Evolutionary conservation across 2,888 invertebrate genomes (phyloP), one percentile per base, ranked within the genome.

Genomic region (Epirrhoe tristata): DNA sequence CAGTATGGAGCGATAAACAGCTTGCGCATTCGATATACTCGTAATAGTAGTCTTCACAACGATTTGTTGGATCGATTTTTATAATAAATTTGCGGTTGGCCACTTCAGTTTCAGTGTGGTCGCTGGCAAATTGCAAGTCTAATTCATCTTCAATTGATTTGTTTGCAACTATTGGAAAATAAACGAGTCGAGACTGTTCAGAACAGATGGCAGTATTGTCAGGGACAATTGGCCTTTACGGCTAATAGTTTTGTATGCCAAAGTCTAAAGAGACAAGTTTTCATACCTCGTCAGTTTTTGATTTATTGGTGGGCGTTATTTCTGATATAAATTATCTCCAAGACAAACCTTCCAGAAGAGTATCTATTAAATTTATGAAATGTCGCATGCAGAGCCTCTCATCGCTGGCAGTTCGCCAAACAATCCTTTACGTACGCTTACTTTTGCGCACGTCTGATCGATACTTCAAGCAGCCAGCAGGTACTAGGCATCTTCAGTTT

Each of bases 151-250:
- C 16, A 54, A 58, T 54, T 48, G 48, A 52, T 16, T 55, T 58
- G 52, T 59, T 69, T 63, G 63, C 58, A 68, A 36, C 43, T 58
- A 34, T 61, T 39, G 43, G 64, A 53, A 59, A 46, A 51, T 36
- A 36, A 46, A 48, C 58, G 63, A 65, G 71, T 66, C 63, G 71
- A 71, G 74, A 74, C 71, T 74, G 70, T 55, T 64, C n/a, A 58
- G 60, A 63, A 60, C 62, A 62, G 65, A 58, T 64, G 74, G 64
- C 76, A 43, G 74, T 74, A 73, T 72, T 75, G 81, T 84, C 83
- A 86, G 86, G 84, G 85, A 75, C 80, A 83, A 89, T 83, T 85
- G 86, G 74, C 67, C 77, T 77, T 81, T 56, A 16, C 16, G 36
- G 24, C 16, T 4, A 51, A 46, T 46, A 17, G 50, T 48, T 52